These are phyloP conservation scores for Psammodynastes pulverulentus DNA, from an alignment of 2,113 vertebrate species.

Conservation along the genomic window DNA sequence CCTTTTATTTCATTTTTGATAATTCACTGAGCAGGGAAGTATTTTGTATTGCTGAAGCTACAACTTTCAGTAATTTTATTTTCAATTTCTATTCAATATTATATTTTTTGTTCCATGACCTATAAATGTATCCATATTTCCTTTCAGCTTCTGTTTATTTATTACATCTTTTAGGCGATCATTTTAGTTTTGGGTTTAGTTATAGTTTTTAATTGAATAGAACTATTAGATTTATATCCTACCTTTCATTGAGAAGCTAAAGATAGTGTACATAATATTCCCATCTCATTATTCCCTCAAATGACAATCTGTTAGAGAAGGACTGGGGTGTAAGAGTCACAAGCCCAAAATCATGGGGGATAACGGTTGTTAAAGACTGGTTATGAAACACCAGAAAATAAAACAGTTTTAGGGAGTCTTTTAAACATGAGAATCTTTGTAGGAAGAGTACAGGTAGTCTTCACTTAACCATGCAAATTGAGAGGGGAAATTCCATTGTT, in stretches of 20 bases:
- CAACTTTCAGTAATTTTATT: neutral
- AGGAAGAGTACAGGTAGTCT: neutral
- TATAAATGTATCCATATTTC: neutral
- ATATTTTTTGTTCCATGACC: neutral
- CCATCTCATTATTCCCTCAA: neutral
- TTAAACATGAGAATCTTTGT: neutral
- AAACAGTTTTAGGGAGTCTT: neutral
- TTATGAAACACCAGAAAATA: neutral
- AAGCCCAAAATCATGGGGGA: neutral
- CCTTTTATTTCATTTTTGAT: conserved; percentile 31
- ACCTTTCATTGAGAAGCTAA: neutral
- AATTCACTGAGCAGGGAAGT: neutral
- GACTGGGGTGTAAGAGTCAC: neutral
- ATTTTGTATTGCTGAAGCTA: neutral
- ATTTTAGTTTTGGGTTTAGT: neutral
- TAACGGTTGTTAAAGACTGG: neutral
- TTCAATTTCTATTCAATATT: neutral
- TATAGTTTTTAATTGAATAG: neutral
- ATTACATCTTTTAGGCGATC: conserved; percentile 21
- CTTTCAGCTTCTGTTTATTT: neutral
- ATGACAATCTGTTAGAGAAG: neutral
- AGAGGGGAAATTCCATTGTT: neutral
- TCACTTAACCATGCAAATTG: neutral
- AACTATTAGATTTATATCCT: neutral
- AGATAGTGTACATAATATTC: neutral